phyloP scores from a whole-genome alignment of 2,797 vertebrate species.

The Pseudochirops cupreus region DNA sequence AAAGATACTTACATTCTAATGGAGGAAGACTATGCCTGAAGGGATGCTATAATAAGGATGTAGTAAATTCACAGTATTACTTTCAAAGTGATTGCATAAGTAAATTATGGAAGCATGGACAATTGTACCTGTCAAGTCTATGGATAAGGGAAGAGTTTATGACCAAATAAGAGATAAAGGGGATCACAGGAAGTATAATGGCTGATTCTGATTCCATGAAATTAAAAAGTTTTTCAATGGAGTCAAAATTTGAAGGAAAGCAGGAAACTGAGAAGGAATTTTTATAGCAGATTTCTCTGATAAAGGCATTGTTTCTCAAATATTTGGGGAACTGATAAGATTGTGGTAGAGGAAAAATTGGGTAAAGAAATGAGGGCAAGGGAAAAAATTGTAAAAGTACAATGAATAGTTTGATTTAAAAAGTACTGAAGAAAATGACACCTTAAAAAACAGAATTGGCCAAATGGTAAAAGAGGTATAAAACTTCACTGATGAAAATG shows the following conservation, averaged over 20 bases:
- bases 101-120: not conserved
- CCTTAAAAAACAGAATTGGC: not conserved
- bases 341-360: not conserved
- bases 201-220: not conserved
- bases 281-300: not conserved
- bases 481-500: not conserved
- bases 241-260: not conserved
- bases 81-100: not conserved
- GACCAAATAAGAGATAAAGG: not conserved
- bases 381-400: not conserved
- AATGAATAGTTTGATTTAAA: not conserved
- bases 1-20: not conserved
- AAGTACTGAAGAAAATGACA: not conserved
- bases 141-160: not conserved
- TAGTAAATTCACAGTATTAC: not conserved
- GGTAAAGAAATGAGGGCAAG: not conserved
- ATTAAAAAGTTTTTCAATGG: not conserved
- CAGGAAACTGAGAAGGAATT: not conserved
- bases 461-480: not conserved
- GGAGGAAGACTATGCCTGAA: not conserved
- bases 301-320: not conserved
- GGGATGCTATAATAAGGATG: not conserved
- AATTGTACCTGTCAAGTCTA: not conserved
- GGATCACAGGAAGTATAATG: not conserved
- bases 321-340: not conserved